Evolutionary conservation across 2,113 vertebrate species (phyloP), one percentile per base, ranked within the genome.

Genomic region (Equus przewalskii): DNA sequence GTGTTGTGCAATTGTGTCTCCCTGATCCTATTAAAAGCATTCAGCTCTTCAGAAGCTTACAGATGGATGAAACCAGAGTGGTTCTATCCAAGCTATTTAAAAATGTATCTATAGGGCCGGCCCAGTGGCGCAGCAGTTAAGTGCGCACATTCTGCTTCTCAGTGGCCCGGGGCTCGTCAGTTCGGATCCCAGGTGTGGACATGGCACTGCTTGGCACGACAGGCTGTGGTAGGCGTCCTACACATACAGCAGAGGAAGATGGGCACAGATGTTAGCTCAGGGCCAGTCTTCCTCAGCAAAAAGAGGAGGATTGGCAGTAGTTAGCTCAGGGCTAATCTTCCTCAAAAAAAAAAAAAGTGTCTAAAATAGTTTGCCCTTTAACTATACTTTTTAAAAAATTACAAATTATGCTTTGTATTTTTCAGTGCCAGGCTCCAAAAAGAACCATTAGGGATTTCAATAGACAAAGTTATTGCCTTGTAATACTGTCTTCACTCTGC

Each of bases 381-480:
- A 94, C 60, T 33, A 91, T 46, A 36, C 46, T 91, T 93, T 78
- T 70, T 54, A 64, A 87, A 81, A 54, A 54, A 54, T 91, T 87
- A 76, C 44, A 91, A 64, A 82, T 49, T 75, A 86, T 67, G 65
- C 41, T 86, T 81, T 91, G 30, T 95, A 54, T 86, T 76, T 97
- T 76, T 89, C 22, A 56, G 41, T 2, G 30, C 22, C 44, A 93
- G 67, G 16, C 51, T 97, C 81, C 83, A 93, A 93, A 96, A 90
- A 72, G 11, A 89, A 26, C 46, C 58, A 89, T 80, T 62, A 93
- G 73, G 28, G 12, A 95, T 86, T 90, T 80, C 56, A 80, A 93
- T 7, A 79, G 91, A 64, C 24, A 60, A 85, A 93, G 65, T 73
- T 73, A 95, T 21, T 73, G 36, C 41, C 82, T 82, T 89, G 4